Evolutionary conservation across 2,888 invertebrate genomes (phyloP).

Genomic region (Tuberolachnus salignus): DNA sequence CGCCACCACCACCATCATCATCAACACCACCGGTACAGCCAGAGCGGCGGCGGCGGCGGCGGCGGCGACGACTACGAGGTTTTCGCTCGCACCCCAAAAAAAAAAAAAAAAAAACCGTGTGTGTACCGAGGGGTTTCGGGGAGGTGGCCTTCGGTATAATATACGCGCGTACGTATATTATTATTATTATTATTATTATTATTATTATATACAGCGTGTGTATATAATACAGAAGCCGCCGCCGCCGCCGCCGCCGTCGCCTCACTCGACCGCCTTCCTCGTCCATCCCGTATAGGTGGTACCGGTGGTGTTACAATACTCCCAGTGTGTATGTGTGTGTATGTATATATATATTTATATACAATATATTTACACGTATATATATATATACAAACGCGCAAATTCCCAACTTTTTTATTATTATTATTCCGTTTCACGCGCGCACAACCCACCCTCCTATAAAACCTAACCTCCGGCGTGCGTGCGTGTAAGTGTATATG

Average conservation of each 20-base stretch:
- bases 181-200: no score
- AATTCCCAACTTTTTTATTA: slow-evolving; percentile 49
- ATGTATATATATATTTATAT: no score
- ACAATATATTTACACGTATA: no score
- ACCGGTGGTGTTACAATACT: slow-evolving; percentile 44
- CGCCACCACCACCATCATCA: no score
- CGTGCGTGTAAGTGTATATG: slow-evolving; percentile 43
- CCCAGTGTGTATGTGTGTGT: not conserved
- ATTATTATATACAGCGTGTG: not conserved
- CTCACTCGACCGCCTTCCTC: not conserved
- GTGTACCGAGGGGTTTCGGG: not conserved
- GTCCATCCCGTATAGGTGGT: no score
- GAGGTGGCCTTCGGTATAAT: slow-evolving; percentile 37
- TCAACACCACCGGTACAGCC: no score
- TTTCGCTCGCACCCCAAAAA: slow-evolving; percentile 50
- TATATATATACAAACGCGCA: not conserved
- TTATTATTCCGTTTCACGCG: slow-evolving; percentile 51
- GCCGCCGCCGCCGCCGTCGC: slow-evolving; percentile 3
- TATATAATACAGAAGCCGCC: slow-evolving; percentile 46
- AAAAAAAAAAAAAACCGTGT: slow-evolving; percentile 18
- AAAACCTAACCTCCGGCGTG: slow-evolving; percentile 18
- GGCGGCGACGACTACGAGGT: slow-evolving; percentile 12
- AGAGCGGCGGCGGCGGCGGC: not conserved
- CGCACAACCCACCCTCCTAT: slow-evolving; percentile 31
- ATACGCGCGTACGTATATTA: not conserved